A percentile compares a stretch with the other conserved stretches of the same genome.
These are phyloP conservation scores for Oncorhynchus mykiss DNA, from an alignment of 2,113 vertebrate genomes.

Conservation along the genomic window DNA sequence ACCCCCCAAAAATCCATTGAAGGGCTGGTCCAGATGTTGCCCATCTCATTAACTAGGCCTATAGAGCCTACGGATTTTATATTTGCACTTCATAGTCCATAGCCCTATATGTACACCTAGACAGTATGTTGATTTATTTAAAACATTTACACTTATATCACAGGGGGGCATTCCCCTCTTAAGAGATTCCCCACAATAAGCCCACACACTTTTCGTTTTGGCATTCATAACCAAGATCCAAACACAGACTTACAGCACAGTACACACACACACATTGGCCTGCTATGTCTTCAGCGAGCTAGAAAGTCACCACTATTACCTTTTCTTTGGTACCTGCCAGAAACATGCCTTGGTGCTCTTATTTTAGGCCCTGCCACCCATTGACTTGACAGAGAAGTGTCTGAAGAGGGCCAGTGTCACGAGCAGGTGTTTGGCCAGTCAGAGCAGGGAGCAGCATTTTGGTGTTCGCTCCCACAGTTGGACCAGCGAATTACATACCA, in stretches of 20 bases:
- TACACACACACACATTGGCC: neutral
- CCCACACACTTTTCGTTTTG: neutral
- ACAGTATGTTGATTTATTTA: no score
- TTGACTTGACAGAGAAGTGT: conserved; percentile 68
- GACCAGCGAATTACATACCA: conserved; percentile 36
- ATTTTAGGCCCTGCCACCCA: conserved; percentile 51
- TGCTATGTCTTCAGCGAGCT: neutral
- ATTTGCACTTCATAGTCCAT: no score
- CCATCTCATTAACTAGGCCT: no score
- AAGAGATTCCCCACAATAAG: neutral
- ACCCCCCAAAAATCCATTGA: no score
- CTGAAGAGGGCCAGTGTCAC: conserved; percentile 53
- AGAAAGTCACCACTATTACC: neutral
- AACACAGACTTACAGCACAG: neutral
- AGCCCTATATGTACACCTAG: no score
- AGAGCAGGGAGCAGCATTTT: conserved; percentile 33
- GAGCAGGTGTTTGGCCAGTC: conserved; percentile 61
- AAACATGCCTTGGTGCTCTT: conserved; percentile 59
- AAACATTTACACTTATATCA: neutral
- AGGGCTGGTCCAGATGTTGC: no score
- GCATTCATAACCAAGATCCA: neutral
- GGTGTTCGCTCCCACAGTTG: conserved; percentile 32
- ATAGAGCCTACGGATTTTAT: no score
- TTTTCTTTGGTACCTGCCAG: conserved; percentile 62
- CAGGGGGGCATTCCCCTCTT: neutral